A percentile compares a stretch with the other conserved stretches of the same genome.
phyloP scores from a whole-genome alignment of 2,113 vertebrate genomes.

The Maccullochella peelii region DNA sequence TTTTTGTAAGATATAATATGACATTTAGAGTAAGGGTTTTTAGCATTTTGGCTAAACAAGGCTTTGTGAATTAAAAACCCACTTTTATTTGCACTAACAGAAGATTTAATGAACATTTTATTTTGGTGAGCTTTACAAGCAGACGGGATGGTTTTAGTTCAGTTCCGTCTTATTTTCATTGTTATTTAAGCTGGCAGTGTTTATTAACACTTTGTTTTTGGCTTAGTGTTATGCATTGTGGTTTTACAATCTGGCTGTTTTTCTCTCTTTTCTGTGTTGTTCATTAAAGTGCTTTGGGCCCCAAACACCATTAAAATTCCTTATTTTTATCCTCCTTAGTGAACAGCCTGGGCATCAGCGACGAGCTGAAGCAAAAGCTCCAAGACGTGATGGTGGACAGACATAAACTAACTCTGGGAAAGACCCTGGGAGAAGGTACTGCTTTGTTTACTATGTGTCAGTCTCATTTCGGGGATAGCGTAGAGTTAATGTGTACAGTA shows the following conservation, averaged over 20 bases:
- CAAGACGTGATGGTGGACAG: constrained; percentile 94
- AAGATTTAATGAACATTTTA: not conserved
- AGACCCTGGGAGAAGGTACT: constrained; percentile 92
- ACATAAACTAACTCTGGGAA: constrained; percentile 92
- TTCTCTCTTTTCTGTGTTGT: constrained; percentile 27
- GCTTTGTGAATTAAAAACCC: not conserved
- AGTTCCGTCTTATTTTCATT: constrained; percentile 18
- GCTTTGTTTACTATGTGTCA: not conserved
- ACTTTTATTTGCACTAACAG: too few relatives aligned
- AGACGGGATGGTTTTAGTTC: not conserved
- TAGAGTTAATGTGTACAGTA: not conserved
- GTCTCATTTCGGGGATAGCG: not conserved
- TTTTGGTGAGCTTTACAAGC: not conserved
- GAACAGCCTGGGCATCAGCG: constrained; percentile 92
- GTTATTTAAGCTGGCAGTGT: not conserved
- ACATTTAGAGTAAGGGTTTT: not conserved
- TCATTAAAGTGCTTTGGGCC: constrained; percentile 27
- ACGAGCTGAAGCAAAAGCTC: constrained; percentile 92
- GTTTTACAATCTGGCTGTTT: constrained; percentile 38
- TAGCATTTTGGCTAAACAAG: not conserved
- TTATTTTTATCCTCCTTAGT: constrained; percentile 78
- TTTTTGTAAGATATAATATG: not conserved
- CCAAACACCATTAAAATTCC: constrained; percentile 21
- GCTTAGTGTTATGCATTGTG: constrained; percentile 8
- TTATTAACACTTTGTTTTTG: constrained; percentile 44